Conservation (phyloP, 2,113 vertebrate genomes). For the Chaetura pelagica region DNA sequence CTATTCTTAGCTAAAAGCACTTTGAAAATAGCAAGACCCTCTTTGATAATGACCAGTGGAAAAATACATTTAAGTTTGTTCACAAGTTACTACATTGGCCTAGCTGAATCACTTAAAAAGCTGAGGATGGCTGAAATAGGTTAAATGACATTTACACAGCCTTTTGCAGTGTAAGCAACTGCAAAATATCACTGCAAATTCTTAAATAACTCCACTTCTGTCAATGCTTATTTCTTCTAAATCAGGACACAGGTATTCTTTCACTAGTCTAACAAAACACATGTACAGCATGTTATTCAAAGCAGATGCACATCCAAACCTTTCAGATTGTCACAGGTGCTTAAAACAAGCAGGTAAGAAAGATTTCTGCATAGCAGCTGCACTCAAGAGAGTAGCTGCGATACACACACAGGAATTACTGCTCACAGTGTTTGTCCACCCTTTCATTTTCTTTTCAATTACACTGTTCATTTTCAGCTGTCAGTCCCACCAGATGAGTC, state of each 20-base stretch:
- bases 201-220: not conserved
- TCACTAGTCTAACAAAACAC: not conserved
- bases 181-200: not conserved
- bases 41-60: not conserved
- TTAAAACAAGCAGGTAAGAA: not conserved
- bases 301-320: not conserved
- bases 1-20: not conserved
- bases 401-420: not conserved
- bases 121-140: not conserved
- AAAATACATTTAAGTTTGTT: not conserved
- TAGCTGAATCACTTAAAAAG: not conserved
- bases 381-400: not conserved
- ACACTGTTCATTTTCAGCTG: constrained; percentile 65
- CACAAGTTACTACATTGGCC: not conserved
- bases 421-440: not conserved
- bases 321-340: not conserved
- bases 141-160: not conserved
- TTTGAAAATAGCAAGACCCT: not conserved
- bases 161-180: not conserved
- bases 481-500: constrained; percentile 77
- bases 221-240: not conserved
- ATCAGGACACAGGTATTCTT: not conserved
- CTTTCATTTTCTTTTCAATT: not conserved
- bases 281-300: not conserved
- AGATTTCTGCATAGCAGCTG: not conserved